Evolutionary conservation across 2,888 invertebrate genomes (phyloP).

Genomic region (Emmelina monodactyla): DNA sequence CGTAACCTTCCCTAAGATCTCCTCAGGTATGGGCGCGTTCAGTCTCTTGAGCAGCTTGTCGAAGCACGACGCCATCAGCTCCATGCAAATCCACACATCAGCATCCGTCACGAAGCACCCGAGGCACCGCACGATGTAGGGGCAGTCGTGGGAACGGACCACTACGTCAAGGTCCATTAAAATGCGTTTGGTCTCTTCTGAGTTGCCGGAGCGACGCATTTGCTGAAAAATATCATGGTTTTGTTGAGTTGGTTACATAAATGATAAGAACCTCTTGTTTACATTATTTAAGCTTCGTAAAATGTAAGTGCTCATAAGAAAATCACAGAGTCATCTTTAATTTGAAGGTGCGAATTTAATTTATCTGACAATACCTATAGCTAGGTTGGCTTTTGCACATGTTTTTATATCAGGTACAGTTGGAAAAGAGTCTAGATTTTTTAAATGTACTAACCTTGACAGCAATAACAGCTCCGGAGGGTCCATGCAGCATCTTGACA

Average conservation of each 20-base stretch:
- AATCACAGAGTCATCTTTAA: too few species aligned
- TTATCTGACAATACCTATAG: too few species aligned
- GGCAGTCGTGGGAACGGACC: conserved; percentile 95
- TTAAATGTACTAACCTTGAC: conserved; percentile 89
- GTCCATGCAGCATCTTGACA: conserved; percentile 92
- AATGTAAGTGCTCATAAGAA: too few species aligned
- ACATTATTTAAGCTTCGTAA: too few species aligned
- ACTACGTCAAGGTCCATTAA: conserved; percentile 99
- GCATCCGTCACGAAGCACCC: conserved; percentile 98
- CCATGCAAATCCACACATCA: conserved; percentile 99
- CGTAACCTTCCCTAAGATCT: conserved; percentile 95
- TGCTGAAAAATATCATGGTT: conserved; percentile 75
- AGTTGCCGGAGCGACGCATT: conserved; percentile 97
- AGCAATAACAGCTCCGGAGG: conserved; percentile 86
- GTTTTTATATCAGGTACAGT: too few species aligned
- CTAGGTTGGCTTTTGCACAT: too few species aligned
- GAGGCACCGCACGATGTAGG: conserved; percentile 95
- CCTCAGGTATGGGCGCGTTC: conserved; percentile 91
- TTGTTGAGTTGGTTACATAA: too few species aligned
- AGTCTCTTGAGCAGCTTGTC: conserved; percentile 92
- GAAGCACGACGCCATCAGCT: conserved; percentile 98
- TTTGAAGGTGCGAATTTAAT: too few species aligned
- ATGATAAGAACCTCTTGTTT: too few species aligned
- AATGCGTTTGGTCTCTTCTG: conserved; percentile 97
- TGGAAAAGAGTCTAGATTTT: too few species aligned